Evolutionary conservation across 2,113 vertebrate genomes (phyloP).

Genomic region (Oncorhynchus nerka): DNA sequence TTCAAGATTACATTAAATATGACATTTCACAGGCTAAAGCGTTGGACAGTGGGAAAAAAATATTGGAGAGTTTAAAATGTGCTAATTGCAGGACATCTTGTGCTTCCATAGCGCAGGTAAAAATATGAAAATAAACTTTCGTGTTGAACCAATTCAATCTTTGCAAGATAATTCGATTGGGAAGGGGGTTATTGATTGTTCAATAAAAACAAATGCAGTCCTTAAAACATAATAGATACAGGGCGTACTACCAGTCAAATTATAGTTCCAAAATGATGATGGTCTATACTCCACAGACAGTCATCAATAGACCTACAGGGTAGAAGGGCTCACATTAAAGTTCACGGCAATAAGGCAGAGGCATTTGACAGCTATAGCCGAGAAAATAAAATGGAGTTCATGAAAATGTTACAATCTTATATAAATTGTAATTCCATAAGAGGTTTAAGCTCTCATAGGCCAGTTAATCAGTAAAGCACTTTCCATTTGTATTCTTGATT

Average conservation of each 20-base stretch:
- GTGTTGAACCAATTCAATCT: neutral
- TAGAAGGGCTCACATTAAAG: too few relatives aligned
- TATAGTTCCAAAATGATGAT: too few relatives aligned
- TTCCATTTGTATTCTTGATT: too few relatives aligned
- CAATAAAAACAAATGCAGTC: neutral
- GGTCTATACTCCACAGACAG: too few relatives aligned
- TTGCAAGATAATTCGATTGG: neutral
- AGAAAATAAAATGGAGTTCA: too few relatives aligned
- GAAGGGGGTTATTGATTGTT: neutral
- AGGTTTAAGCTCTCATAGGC: too few relatives aligned
- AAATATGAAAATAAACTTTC: neutral
- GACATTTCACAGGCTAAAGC: conserved; percentile 5
- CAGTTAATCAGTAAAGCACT: too few relatives aligned
- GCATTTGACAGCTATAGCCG: too few relatives aligned
- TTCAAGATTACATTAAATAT: conserved; percentile 8
- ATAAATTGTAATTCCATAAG: too few relatives aligned
- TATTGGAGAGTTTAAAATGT: neutral
- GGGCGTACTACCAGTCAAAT: neutral
- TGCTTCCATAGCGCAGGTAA: neutral
- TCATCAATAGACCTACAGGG: too few relatives aligned
- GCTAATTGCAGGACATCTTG: neutral
- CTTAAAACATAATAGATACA: neutral
- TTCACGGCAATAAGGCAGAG: too few relatives aligned
- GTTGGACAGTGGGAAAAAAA: neutral
- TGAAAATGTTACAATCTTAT: too few relatives aligned